These are phyloP conservation scores for Pyrrhosoma nymphula DNA, from an alignment of 2,888 invertebrate genomes.

Conservation along the genomic window DNA sequence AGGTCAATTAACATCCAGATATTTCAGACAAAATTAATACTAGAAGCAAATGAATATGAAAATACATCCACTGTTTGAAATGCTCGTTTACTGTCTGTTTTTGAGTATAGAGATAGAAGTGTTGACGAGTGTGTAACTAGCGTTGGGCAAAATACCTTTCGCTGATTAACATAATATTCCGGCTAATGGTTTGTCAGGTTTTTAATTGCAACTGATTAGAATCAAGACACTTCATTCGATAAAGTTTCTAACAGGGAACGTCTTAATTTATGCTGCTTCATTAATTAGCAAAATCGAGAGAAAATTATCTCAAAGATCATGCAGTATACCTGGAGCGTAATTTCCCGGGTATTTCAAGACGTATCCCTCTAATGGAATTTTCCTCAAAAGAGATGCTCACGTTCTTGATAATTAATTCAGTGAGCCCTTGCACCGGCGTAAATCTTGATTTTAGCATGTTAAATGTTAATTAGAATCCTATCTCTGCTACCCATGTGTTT, in stretches of 20 bases:
- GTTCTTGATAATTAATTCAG: conserved; percentile 31
- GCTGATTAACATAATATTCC: neutral
- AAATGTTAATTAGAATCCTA: conserved; percentile 22
- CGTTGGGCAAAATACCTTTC: too few relatives aligned
- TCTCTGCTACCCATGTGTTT: neutral
- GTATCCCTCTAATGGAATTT: neutral
- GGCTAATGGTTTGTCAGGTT: neutral
- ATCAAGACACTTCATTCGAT: neutral
- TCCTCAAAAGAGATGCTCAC: conserved; percentile 18
- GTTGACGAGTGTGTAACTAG: too few relatives aligned
- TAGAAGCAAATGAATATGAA: too few relatives aligned
- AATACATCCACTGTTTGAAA: too few relatives aligned
- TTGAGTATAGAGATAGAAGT: too few relatives aligned
- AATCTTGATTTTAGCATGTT: conserved; percentile 31
- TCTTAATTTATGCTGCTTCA: conserved; percentile 6
- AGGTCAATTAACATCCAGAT: too few relatives aligned
- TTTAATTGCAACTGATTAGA: neutral
- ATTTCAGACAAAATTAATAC: too few relatives aligned
- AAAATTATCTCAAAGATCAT: conserved; percentile 31
- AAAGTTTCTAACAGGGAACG: neutral
- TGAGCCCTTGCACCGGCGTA: neutral
- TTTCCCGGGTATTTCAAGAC: neutral
- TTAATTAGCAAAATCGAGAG: conserved; percentile 26
- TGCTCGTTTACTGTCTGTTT: too few relatives aligned
- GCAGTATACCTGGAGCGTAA: neutral